Percentiles rank a stretch among this genome's conserved stretches.
Evolutionary conservation across 2,113 vertebrate genomes (phyloP).

Genomic region (Cranoglanis bouderius): DNA sequence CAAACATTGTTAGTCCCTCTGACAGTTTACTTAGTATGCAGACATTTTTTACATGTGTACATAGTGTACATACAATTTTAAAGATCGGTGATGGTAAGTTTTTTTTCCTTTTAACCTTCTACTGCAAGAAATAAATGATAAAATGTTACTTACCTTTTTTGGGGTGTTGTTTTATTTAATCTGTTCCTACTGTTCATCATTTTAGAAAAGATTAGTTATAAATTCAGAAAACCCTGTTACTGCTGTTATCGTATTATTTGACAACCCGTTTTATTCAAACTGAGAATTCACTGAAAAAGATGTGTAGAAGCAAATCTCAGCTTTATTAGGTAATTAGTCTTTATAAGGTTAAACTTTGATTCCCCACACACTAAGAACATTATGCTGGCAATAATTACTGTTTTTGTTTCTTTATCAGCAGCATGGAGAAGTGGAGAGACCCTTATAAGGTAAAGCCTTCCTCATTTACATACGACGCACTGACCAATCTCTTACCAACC

Average conservation of each 20-base stretch:
- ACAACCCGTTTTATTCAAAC: background rate
- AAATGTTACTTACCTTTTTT: background rate
- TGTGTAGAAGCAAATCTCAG: background rate
- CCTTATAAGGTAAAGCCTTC: slow-evolving; percentile 64
- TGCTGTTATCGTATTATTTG: background rate
- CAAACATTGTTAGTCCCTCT: background rate
- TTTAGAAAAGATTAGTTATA: background rate
- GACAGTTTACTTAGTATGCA: background rate
- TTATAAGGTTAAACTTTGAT: slow-evolving; percentile 24
- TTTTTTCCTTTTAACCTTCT: background rate
- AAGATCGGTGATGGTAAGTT: background rate
- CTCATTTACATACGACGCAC: slow-evolving; percentile 28
- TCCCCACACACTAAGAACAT: slow-evolving; percentile 8
- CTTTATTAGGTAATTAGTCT: background rate
- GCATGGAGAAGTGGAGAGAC: slow-evolving; percentile 37
- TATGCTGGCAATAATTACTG: background rate
- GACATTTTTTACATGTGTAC: background rate
- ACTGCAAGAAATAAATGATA: background rate
- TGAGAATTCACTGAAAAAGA: background rate
- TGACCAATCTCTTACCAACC: slow-evolving; percentile 32
- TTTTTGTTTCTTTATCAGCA: slow-evolving; percentile 39
- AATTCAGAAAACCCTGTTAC: background rate
- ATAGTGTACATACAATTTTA: background rate
- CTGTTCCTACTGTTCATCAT: background rate
- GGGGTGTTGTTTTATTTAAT: background rate